These are phyloP conservation scores for Schizaphis graminum DNA, from an alignment of 2,888 invertebrate genomes.

Conservation along the genomic window DNA sequence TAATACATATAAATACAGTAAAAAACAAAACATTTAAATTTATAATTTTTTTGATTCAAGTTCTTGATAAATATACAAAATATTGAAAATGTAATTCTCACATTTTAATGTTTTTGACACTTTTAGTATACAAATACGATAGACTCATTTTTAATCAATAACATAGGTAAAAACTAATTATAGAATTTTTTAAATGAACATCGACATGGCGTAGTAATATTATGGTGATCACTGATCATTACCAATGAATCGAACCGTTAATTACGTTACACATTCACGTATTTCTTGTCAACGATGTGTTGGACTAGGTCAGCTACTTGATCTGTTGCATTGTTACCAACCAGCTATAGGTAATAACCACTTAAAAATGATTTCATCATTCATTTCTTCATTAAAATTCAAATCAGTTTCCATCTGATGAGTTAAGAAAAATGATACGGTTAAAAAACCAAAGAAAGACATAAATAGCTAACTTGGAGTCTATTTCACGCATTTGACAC, in stretches of 20 bases:
- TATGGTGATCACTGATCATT: background rate
- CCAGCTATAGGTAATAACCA: constrained; percentile 17
- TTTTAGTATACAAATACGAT: too few relatives aligned
- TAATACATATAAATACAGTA: too few relatives aligned
- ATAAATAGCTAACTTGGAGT: background rate
- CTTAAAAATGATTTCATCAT: background rate
- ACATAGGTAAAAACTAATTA: too few relatives aligned
- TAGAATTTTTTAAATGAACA: too few relatives aligned
- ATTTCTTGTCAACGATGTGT: constrained; percentile 68
- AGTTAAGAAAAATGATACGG: constrained; percentile 66
- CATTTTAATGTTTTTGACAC: too few relatives aligned
- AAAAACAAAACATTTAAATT: too few relatives aligned
- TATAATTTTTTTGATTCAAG: too few relatives aligned
- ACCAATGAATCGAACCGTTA: background rate
- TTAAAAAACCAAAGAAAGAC: constrained; percentile 65
- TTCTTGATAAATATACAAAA: too few relatives aligned
- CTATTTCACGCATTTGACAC: background rate
- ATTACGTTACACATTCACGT: constrained; percentile 42
- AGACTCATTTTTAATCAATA: too few relatives aligned
- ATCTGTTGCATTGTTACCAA: constrained; percentile 64
- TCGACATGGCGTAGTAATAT: background rate
- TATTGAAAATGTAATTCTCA: too few relatives aligned
- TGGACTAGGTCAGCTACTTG: constrained; percentile 65
- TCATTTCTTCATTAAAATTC: background rate
- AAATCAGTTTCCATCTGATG: background rate